Percentiles rank a stretch among this genome's conserved stretches.
Evolutionary conservation across 2,113 vertebrate species (phyloP).

Genomic region (Tetraodon nigroviridis): DNA sequence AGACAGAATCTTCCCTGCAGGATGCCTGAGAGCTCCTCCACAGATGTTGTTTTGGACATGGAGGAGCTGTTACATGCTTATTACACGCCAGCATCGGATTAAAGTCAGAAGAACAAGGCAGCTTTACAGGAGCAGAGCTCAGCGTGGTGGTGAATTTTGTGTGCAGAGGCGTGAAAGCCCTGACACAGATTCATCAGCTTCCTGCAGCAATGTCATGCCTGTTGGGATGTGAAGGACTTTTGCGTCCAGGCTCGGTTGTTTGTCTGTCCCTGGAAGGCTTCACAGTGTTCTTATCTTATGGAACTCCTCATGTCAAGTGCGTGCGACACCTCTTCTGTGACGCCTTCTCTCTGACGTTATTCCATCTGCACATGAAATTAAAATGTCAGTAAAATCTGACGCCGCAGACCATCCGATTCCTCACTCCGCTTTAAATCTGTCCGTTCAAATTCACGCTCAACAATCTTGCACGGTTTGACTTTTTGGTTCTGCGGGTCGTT

Average conservation of each 20-base stretch:
- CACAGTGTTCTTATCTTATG: constrained; percentile 15
- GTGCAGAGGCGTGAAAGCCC: constrained; percentile 2
- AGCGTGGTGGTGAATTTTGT: neutral
- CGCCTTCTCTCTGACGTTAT: constrained; percentile 1
- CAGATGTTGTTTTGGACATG: constrained; percentile 36
- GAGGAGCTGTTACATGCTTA: constrained; percentile 43
- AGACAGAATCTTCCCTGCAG: constrained; percentile 19
- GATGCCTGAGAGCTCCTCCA: constrained; percentile 36
- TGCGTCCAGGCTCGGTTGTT: constrained; percentile 11
- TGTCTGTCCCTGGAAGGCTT: constrained; percentile 10
- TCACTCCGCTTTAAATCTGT: neutral
- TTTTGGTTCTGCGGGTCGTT: constrained; percentile 1
- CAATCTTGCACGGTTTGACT: neutral
- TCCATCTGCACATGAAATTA: constrained; percentile 5
- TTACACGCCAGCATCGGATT: constrained; percentile 37
- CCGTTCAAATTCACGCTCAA: constrained; percentile 3
- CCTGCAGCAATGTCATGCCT: constrained; percentile 33
- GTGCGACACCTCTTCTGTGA: neutral
- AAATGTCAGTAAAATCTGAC: constrained; percentile 4
- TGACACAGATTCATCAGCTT: constrained; percentile 28
- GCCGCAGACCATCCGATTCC: neutral
- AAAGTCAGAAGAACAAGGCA: constrained; percentile 37
- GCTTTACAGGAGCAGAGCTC: constrained; percentile 19
- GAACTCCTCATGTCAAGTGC: constrained; percentile 4
- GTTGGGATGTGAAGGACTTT: constrained; percentile 52